Percentiles rank a stretch among this genome's conserved stretches.
Conservation (phyloP, 1,140 invertebrate genomes). For the Zophobas atratus region DNA sequence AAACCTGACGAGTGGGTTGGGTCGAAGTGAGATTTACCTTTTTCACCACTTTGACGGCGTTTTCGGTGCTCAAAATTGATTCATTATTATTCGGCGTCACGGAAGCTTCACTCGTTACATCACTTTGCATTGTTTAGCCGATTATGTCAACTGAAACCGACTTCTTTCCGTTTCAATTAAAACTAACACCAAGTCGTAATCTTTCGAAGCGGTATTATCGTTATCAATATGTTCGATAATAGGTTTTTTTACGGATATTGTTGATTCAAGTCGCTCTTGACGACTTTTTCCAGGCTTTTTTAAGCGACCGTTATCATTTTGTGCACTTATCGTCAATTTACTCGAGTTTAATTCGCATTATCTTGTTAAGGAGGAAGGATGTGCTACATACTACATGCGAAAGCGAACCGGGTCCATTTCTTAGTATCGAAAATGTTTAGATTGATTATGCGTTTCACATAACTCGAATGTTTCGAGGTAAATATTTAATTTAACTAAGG, state of each 20-base stretch:
- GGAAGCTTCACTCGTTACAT: conserved; percentile 15
- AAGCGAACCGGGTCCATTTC: too few relatives aligned
- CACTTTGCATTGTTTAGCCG: conserved; percentile 26
- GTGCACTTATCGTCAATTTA: too few relatives aligned
- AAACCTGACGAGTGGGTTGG: neutral
- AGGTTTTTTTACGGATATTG: neutral
- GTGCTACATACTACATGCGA: too few relatives aligned
- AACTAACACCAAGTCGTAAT: neutral
- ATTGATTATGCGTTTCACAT: too few relatives aligned
- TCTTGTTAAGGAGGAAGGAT: too few relatives aligned
- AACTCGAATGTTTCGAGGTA: too few relatives aligned
- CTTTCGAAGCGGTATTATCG: conserved; percentile 28
- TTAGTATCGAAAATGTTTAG: too few relatives aligned
- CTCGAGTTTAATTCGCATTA: too few relatives aligned
- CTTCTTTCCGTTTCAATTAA: conserved; percentile 8
- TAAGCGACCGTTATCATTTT: too few relatives aligned
- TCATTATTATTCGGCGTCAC: neutral
- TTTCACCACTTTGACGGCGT: conserved; percentile 2
- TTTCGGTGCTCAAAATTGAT: conserved; percentile 3
- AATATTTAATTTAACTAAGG: too few relatives aligned
- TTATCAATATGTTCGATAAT: conserved; percentile 19
- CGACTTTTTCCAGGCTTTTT: too few relatives aligned
- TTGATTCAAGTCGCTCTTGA: neutral
- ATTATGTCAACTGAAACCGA: conserved; percentile 7
- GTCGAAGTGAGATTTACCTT: conserved; percentile 3